These are phyloP conservation scores for Globia sparganii DNA, from an alignment of 2,888 invertebrate genomes.

Conservation along the genomic window DNA sequence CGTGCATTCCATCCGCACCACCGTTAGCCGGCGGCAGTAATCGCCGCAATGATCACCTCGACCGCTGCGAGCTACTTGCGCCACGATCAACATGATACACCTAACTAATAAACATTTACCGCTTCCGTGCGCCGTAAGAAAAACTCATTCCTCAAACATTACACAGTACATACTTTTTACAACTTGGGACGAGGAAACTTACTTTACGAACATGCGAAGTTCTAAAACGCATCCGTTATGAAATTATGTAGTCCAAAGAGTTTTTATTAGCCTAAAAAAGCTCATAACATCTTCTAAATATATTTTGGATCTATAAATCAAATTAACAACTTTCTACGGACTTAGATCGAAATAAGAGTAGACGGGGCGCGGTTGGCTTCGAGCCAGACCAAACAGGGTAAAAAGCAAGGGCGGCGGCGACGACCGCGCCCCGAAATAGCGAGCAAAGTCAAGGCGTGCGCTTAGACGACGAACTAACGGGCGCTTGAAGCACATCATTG, in stretches of 20 bases:
- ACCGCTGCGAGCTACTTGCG: constrained; percentile 60
- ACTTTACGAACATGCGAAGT: constrained; percentile 4
- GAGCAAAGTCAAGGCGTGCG: constrained; percentile 89
- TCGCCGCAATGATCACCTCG: constrained; percentile 78
- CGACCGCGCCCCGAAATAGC: constrained; percentile 89
- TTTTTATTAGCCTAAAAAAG: constrained; percentile 18
- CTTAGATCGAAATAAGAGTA: constrained; percentile 75
- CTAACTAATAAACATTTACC: constrained; percentile 66
- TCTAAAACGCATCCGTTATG: constrained; percentile 21
- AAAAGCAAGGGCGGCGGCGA: constrained; percentile 87
- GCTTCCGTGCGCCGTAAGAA: constrained; percentile 64
- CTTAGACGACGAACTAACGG: constrained; percentile 73
- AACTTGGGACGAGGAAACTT: constrained; percentile 14
- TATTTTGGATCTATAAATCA: constrained; percentile 69
- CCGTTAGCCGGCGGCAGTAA: constrained; percentile 84
- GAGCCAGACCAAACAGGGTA: constrained; percentile 89
- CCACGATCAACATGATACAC: constrained; percentile 59
- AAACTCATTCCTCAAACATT: constrained; percentile 45
- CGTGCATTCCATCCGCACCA: constrained; percentile 85
- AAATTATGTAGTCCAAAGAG: constrained; percentile 17
- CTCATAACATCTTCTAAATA: constrained; percentile 30
- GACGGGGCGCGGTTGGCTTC: constrained; percentile 84
- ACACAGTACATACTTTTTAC: constrained; percentile 21
- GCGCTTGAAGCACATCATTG: constrained; percentile 67
- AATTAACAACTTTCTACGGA: constrained; percentile 75